phyloP scores from a whole-genome alignment of 2,888 invertebrate genomes.

The Candidula unifasciata region DNA sequence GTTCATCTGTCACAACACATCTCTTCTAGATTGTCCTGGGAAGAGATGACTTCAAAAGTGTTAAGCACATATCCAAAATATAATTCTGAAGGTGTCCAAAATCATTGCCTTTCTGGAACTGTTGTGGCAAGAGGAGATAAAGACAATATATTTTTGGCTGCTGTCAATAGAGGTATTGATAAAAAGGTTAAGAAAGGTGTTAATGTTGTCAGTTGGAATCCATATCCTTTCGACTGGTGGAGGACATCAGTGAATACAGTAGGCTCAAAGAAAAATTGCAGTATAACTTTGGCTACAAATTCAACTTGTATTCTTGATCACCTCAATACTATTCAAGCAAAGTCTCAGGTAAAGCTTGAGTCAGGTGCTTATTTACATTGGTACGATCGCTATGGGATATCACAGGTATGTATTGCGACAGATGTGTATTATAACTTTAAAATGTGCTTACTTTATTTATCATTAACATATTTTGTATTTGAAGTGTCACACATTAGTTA shows the following conservation, averaged over 20 bases:
- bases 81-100: constrained; percentile 61
- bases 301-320: constrained; percentile 66
- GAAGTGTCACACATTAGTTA: neutral
- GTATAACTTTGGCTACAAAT: constrained; percentile 72
- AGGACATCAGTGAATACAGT: constrained; percentile 64
- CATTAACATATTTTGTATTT: neutral
- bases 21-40: constrained; percentile 65
- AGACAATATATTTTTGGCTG: constrained; percentile 60
- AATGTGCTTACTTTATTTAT: neutral
- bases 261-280: constrained; percentile 61
- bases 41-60: constrained; percentile 61
- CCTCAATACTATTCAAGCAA: constrained; percentile 62
- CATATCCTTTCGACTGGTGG: constrained; percentile 75
- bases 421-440: neutral
- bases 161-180: constrained; percentile 59
- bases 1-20: constrained; percentile 63
- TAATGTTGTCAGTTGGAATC: constrained; percentile 74
- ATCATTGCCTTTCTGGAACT: constrained; percentile 61
- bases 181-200: constrained; percentile 62
- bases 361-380: constrained; percentile 76
- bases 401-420: constrained; percentile 54
- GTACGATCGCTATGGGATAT: constrained; percentile 73
- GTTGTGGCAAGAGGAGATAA: constrained; percentile 72
- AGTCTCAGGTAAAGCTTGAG: constrained; percentile 69
- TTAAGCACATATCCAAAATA: constrained; percentile 60